A percentile compares a stretch with the other conserved stretches of the same genome.
phyloP scores from a whole-genome alignment of 2,113 vertebrate species.

The Lophotis ruficrista region DNA sequence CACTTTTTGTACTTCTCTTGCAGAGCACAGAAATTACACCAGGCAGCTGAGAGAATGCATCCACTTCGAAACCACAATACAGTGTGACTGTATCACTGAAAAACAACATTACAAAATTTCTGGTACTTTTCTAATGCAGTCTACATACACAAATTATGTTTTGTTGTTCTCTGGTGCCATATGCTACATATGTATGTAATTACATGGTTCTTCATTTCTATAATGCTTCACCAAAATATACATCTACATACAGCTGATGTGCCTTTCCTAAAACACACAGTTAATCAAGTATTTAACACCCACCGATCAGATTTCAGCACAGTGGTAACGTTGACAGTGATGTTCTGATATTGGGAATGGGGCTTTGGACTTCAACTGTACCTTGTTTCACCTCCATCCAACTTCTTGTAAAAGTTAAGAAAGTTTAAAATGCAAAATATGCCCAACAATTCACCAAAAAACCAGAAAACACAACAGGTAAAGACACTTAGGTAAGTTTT shows the following conservation, averaged over 20 bases:
- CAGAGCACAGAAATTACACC: neutral
- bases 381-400: neutral
- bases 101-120: neutral
- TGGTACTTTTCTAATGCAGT: neutral
- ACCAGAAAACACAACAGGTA: neutral
- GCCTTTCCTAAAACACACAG: neutral
- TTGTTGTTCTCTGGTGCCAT: neutral
- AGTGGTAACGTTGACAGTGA: neutral
- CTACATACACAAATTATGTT: neutral
- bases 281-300: neutral
- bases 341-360: neutral
- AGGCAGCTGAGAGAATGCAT: neutral
- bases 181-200: neutral
- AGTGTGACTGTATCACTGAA: neutral
- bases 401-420: neutral
- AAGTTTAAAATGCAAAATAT: neutral
- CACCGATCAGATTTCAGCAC: neutral
- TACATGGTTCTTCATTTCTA: neutral
- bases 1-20: neutral
- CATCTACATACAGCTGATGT: neutral
- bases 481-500: neutral
- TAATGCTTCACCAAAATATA: neutral
- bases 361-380: neutral
- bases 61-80: neutral
- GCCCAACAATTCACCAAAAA: neutral